Conservation (phyloP, 2,113 vertebrate species). For the Oenanthe melanoleuca region DNA sequence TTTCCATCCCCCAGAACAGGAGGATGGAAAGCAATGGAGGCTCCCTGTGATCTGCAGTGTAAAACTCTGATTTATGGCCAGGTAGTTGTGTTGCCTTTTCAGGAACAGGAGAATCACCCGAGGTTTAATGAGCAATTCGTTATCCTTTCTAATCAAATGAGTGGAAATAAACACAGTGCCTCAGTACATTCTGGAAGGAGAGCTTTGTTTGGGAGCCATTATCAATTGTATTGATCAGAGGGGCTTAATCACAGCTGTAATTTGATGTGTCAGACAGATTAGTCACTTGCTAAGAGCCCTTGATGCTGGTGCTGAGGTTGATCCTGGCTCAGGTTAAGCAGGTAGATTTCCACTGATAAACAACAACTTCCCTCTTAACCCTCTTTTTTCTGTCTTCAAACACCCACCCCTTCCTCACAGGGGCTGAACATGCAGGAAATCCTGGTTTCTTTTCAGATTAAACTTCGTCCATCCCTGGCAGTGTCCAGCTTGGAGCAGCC, state of each 20-base stretch:
- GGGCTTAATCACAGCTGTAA: conserved; percentile 29
- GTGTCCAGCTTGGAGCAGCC: not conserved
- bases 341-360: not conserved
- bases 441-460: not conserved
- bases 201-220: conserved; percentile 17
- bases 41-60: not conserved
- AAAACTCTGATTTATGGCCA: not conserved
- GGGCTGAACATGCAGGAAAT: not conserved
- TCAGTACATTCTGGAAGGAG: not conserved
- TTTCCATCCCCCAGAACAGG: not conserved
- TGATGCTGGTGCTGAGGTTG: not conserved
- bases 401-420: not conserved
- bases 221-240: conserved; percentile 18
- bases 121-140: not conserved
- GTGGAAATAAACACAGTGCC: not conserved
- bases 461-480: not conserved
- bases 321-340: not conserved
- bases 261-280: conserved; percentile 15
- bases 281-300: not conserved
- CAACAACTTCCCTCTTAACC: accelerated
- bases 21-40: not conserved
- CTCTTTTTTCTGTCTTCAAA: not conserved
- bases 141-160: conserved; percentile 49
- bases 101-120: not conserved
- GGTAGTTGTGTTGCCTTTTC: not conserved